Percentiles rank a stretch among this genome's conserved stretches.
Evolutionary conservation across 2,888 invertebrate genomes (phyloP).

Genomic region (Aradus depressus): DNA sequence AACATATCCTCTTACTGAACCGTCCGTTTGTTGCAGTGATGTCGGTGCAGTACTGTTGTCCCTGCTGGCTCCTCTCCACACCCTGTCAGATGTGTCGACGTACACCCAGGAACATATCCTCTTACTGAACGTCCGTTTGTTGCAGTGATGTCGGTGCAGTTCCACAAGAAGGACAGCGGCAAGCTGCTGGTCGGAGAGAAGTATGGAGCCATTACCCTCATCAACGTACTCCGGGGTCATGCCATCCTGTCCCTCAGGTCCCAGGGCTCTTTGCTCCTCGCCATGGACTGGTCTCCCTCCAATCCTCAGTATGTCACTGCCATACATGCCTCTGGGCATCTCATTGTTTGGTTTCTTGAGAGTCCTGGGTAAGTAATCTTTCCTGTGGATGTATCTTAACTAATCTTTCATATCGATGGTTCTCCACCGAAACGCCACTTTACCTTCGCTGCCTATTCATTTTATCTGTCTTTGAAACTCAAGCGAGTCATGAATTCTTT

Average conservation of each 20-base stretch:
- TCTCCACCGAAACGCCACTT: too few relatives aligned
- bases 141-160: conserved; percentile 49
- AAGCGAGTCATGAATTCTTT: too few relatives aligned
- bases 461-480: too few relatives aligned
- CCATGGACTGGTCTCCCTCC: conserved; percentile 58
- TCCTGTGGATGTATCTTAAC: too few relatives aligned
- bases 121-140: too few relatives aligned
- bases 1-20: too few relatives aligned
- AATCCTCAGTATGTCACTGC: conserved; percentile 50
- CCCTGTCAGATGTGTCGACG: too few relatives aligned
- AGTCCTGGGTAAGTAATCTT: conserved; percentile 15
- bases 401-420: too few relatives aligned
- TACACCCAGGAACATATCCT: too few relatives aligned
- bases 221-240: conserved; percentile 54
- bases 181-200: conserved; percentile 66
- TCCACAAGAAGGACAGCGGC: conserved; percentile 56
- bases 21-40: too few relatives aligned
- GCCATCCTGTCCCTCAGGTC: conserved; percentile 55
- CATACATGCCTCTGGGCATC: conserved; percentile 10
- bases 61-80: conserved; percentile 23
- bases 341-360: conserved; percentile 16
- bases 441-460: too few relatives aligned
- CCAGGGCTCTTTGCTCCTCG: conserved; percentile 48
- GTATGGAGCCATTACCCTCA: conserved; percentile 59
- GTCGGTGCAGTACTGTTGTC: conserved; percentile 6